phyloP scores from a whole-genome alignment of 2,888 invertebrate genomes.

The Synanthedon formicaeformis region DNA sequence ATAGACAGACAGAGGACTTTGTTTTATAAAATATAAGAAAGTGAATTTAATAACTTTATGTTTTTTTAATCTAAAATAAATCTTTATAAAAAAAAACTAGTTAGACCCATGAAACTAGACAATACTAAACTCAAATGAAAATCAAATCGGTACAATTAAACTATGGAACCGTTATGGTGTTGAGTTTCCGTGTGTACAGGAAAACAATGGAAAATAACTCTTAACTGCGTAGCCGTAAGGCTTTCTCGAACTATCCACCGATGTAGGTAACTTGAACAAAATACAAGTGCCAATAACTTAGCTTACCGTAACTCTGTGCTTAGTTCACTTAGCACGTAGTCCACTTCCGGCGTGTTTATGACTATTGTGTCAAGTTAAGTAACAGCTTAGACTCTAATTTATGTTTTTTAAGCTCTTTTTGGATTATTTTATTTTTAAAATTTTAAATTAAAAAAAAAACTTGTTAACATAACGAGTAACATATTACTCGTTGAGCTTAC shows the following conservation, averaged over 20 bases:
- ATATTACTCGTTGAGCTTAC: too few species aligned
- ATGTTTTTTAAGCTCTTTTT: background rate
- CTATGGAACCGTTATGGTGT: background rate
- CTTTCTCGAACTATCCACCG: background rate
- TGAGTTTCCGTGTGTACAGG: background rate
- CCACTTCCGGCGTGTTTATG: constrained; percentile 10
- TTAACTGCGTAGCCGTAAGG: background rate
- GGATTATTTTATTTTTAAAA: background rate
- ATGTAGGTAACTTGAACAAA: background rate
- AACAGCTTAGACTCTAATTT: constrained; percentile 5
- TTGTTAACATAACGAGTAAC: too few species aligned
- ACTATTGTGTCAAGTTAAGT: constrained; percentile 8
- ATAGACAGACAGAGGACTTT: too few species aligned
- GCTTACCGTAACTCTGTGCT: background rate
- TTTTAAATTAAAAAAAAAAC: too few species aligned
- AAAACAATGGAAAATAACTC: background rate
- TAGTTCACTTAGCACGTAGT: constrained; percentile 9
- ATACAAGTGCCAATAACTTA: background rate
- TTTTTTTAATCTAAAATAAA: too few species aligned
- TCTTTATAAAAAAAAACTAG: too few species aligned
- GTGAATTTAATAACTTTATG: too few species aligned
- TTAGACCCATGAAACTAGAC: too few species aligned
- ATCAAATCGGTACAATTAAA: background rate
- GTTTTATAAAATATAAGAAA: too few species aligned
- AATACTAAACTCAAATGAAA: background rate